Conservation (phyloP, 2,888 invertebrate genomes). For the Pachycephus smyrnensis region DNA sequence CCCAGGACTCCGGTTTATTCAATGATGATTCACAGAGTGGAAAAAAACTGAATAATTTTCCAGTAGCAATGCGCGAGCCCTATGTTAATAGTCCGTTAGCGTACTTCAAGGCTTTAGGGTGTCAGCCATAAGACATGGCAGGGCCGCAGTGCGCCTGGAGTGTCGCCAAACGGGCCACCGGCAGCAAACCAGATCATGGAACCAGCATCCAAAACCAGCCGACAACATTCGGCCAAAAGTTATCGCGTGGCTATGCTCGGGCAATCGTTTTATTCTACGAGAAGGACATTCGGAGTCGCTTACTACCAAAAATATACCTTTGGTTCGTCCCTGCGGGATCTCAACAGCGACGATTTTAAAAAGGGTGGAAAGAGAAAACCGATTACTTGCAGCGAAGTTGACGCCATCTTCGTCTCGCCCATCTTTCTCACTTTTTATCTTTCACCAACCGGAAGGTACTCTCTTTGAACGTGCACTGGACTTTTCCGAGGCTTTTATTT, state of each 20-base stretch:
- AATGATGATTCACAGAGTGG: background rate
- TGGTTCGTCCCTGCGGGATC: background rate
- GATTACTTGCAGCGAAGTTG: slow-evolving; percentile 22
- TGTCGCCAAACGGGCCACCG: slow-evolving; percentile 58
- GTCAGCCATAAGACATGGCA: slow-evolving; percentile 29
- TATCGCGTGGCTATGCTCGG: slow-evolving; percentile 44
- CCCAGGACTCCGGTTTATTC: background rate
- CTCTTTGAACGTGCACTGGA: background rate
- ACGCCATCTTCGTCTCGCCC: slow-evolving; percentile 5
- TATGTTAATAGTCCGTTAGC: background rate
- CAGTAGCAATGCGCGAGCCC: background rate
- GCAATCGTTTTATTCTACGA: slow-evolving; percentile 33
- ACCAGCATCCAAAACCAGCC: slow-evolving; percentile 41
- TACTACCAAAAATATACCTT: background rate
- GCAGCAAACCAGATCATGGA: slow-evolving; percentile 37
- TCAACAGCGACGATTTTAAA: background rate
- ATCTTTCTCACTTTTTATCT: background rate
- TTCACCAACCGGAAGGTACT: background rate
- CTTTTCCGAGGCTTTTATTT: background rate
- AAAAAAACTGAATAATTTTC: background rate
- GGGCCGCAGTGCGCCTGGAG: slow-evolving; percentile 65
- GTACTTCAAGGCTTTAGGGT: slow-evolving; percentile 17
- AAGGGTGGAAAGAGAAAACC: slow-evolving; percentile 2
- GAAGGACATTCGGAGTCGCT: slow-evolving; percentile 28
- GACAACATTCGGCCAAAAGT: slow-evolving; percentile 40